Evolutionary conservation across 2,113 vertebrate genomes (phyloP).

Genomic region (Albula glossodonta): DNA sequence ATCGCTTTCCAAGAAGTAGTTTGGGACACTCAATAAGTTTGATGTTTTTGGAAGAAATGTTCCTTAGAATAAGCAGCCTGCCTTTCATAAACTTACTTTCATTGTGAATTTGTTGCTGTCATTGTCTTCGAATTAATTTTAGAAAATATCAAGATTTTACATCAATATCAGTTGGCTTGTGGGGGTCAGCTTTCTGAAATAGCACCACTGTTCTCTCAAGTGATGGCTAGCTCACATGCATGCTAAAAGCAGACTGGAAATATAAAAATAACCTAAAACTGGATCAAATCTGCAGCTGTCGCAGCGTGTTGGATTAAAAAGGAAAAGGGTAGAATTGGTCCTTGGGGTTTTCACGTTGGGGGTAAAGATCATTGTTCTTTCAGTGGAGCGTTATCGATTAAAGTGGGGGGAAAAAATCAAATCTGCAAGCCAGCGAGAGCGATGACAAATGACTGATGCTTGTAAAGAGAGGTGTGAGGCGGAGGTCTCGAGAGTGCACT

Average conservation of each 20-base stretch:
- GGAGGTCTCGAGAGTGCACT: background rate
- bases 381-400: background rate
- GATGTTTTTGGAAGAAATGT: too few species aligned
- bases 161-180: background rate
- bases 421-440: background rate
- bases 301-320: background rate
- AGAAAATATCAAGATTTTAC: background rate
- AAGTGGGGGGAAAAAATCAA: background rate
- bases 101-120: background rate
- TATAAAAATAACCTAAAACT: background rate
- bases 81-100: background rate
- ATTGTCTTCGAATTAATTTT: background rate
- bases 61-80: background rate
- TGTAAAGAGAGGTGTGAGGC: background rate
- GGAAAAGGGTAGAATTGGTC: background rate
- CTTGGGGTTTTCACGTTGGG: background rate
- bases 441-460: background rate
- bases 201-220: background rate
- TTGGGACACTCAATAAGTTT: too few species aligned
- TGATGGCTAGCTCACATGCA: background rate
- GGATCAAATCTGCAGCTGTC: background rate
- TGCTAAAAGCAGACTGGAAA: background rate
- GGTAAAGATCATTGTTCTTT: background rate
- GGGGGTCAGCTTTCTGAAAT: background rate
- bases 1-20: too few species aligned